Evolutionary conservation across 2,888 invertebrate species (phyloP).

Genomic region (Geotrupes spiniger): DNA sequence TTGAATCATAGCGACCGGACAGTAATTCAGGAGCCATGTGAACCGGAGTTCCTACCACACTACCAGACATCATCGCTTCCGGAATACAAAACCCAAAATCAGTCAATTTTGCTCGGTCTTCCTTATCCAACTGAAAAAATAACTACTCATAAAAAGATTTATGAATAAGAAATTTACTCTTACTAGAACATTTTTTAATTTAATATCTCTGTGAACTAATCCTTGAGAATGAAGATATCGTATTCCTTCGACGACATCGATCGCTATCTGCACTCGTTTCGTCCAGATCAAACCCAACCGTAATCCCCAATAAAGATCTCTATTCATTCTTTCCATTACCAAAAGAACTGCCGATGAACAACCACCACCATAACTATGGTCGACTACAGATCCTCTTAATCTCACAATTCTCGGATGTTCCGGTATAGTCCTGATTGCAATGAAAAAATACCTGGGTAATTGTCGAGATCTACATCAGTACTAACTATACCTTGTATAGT

Average conservation of each 20-base stretch:
- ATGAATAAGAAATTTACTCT: conserved; percentile 28
- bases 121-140: conserved; percentile 58
- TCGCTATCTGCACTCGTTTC: conserved; percentile 66
- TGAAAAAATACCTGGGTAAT: too few species aligned
- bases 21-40: conserved; percentile 91
- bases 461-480: neutral
- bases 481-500: conserved; percentile 69
- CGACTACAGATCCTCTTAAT: conserved; percentile 76
- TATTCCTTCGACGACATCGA: conserved; percentile 84
- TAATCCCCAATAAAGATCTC: conserved; percentile 78
- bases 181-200: conserved; percentile 83
- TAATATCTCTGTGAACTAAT: conserved; percentile 84
- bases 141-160: conserved; percentile 9
- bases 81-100: conserved; percentile 90
- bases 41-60: conserved; percentile 83
- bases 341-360: conserved; percentile 72
- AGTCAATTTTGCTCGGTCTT: conserved; percentile 74
- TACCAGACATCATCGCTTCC: conserved; percentile 87
- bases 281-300: conserved; percentile 65
- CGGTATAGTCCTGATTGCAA: conserved; percentile 65
- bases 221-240: conserved; percentile 86
- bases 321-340: conserved; percentile 70
- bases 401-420: conserved; percentile 76
- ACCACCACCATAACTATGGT: conserved; percentile 69
- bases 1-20: conserved; percentile 75